Evolutionary conservation across 2,888 invertebrate genomes (phyloP).

Genomic region (Ditula angustiorana): DNA sequence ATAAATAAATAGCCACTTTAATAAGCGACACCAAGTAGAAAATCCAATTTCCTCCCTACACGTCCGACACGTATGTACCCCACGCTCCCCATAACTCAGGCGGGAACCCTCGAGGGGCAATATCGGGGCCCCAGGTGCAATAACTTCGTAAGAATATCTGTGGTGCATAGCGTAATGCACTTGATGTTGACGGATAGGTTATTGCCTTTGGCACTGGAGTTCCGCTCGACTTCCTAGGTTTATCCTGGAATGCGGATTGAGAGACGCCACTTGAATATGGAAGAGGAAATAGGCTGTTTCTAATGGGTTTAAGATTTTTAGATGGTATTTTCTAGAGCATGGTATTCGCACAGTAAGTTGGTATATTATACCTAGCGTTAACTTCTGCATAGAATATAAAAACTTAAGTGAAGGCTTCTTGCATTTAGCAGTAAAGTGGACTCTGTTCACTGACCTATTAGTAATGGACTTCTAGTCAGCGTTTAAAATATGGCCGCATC

Average conservation of each 20-base stretch:
- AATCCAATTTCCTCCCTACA: conserved; percentile 36
- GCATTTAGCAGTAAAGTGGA: no score
- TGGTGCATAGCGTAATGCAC: conserved; percentile 27
- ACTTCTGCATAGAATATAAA: no score
- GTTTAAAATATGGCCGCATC: no score
- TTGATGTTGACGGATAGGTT: conserved; percentile 35
- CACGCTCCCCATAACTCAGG: conserved; percentile 34
- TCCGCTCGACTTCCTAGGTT: background rate
- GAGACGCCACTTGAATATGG: no score
- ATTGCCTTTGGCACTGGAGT: conserved; percentile 16
- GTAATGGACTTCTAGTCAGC: no score
- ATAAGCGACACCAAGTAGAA: conserved; percentile 14
- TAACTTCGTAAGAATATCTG: conserved; percentile 41
- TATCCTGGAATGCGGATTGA: background rate
- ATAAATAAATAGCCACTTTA: conserved; percentile 17
- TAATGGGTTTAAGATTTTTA: no score
- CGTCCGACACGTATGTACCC: conserved; percentile 10
- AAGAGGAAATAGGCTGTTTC: no score
- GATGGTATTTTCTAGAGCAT: no score
- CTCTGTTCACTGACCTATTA: no score
- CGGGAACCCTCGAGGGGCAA: conserved; percentile 36
- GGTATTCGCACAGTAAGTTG: no score
- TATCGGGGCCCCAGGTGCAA: conserved; percentile 47
- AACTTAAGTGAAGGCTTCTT: no score
- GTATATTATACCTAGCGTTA: no score